Conservation (phyloP, 2,113 vertebrate genomes). For the Petrocephalus zakoni region DNA sequence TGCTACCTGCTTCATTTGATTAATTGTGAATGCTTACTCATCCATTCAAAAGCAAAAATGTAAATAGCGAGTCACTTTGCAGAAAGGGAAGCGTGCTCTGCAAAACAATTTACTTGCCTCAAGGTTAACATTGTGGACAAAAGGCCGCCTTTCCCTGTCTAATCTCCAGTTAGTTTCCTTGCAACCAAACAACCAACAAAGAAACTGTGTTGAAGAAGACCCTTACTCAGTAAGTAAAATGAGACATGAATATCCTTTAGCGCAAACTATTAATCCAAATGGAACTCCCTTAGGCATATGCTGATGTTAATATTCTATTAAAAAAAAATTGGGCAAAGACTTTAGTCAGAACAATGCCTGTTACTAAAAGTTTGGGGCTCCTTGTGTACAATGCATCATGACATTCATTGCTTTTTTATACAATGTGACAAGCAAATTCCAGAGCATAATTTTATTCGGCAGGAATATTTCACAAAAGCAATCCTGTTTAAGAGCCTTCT, state of each 20-base stretch:
- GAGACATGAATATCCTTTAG: not conserved
- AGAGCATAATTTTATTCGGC: not conserved
- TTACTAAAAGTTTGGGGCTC: not conserved
- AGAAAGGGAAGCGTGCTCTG: not conserved
- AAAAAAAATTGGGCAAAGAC: not conserved
- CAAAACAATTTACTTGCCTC: not conserved
- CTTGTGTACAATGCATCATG: not conserved
- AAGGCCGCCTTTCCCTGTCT: not conserved
- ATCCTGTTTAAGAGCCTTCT: not conserved
- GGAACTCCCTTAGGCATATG: not conserved
- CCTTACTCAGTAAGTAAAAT: not conserved
- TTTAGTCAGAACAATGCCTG: not conserved
- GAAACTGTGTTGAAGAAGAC: not conserved
- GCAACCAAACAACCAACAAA: not conserved
- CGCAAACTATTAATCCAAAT: not conserved
- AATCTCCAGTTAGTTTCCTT: not conserved
- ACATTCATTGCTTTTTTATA: not conserved
- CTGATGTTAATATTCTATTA: not conserved
- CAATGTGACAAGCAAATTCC: not conserved
- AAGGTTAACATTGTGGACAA: not conserved
- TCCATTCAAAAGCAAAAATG: not conserved
- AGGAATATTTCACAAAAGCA: not conserved
- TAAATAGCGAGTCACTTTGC: not conserved
- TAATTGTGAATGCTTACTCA: not conserved
- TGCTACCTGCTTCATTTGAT: constrained; percentile 1